Conservation (phyloP, 92 coral and sea anemone species). For the Pocillopora meandrina region DNA sequence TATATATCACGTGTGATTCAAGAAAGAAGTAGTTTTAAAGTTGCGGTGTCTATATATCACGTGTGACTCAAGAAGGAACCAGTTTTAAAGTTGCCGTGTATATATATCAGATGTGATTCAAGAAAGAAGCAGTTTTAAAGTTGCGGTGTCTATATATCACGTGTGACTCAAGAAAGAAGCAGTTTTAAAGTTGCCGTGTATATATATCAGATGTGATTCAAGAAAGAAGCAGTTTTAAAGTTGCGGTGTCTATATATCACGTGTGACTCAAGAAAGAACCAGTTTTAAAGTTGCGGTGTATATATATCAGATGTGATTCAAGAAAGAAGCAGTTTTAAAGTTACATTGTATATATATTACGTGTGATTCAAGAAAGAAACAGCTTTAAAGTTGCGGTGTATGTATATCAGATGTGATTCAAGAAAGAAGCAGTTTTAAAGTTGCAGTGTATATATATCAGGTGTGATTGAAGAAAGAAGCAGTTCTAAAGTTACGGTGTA, state of each 20-base stretch:
- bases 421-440: not conserved
- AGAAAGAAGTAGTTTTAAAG: too few relatives aligned
- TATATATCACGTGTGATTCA: too few relatives aligned
- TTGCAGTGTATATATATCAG: not conserved
- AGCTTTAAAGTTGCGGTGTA: not conserved
- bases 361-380: not conserved
- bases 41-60: too few relatives aligned
- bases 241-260: not conserved
- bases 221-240: not conserved
- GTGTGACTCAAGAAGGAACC: too few relatives aligned
- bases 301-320: not conserved
- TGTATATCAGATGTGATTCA: not conserved
- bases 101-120: too few relatives aligned
- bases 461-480: not conserved
- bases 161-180: not conserved
- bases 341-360: not conserved
- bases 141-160: not conserved
- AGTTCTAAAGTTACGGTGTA: not conserved
- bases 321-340: not conserved
- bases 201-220: not conserved
- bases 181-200: too few relatives aligned
- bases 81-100: too few relatives aligned
- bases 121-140: too few relatives aligned
- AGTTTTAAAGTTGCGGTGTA: not conserved
- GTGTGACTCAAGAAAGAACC: not conserved